Evolutionary conservation across 2,888 invertebrate genomes (phyloP).

Genomic region (Hedya salicella): DNA sequence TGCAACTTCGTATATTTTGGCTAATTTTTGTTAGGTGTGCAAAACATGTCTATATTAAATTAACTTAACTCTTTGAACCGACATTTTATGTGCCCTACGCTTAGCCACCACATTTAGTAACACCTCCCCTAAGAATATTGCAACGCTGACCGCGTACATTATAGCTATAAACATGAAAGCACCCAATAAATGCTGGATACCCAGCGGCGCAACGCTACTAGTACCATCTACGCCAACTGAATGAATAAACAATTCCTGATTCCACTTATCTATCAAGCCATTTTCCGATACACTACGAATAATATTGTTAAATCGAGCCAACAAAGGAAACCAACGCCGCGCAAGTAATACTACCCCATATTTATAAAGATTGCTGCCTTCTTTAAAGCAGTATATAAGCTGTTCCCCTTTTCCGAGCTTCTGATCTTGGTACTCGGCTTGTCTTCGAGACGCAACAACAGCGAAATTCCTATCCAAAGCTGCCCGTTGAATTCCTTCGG

Average conservation of each 20-base stretch:
- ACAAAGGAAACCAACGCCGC: conserved; percentile 78
- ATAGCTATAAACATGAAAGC: conserved; percentile 79
- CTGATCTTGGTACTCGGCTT: conserved; percentile 77
- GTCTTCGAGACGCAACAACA: conserved; percentile 75
- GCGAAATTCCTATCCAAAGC: conserved; percentile 75
- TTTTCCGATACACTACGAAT: conserved; percentile 80
- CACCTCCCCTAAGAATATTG: conserved; percentile 71
- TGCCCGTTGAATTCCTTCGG: conserved; percentile 71
- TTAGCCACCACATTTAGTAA: conserved; percentile 36
- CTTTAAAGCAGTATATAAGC: conserved; percentile 77
- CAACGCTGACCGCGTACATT: conserved; percentile 68
- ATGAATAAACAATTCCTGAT: conserved; percentile 72
- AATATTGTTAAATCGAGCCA: conserved; percentile 73
- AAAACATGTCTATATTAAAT: neutral
- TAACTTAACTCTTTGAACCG: conserved; percentile 17
- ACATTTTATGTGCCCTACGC: neutral
- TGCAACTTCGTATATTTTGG: too few species aligned
- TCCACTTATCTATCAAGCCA: conserved; percentile 81
- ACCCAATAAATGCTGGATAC: conserved; percentile 75
- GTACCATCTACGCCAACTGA: conserved; percentile 57
- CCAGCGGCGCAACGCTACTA: conserved; percentile 67
- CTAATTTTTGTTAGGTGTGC: too few species aligned
- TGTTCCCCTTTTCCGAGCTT: conserved; percentile 73
- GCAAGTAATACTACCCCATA: conserved; percentile 79
- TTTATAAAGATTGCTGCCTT: conserved; percentile 77